phyloP scores from a whole-genome alignment of 2,113 vertebrate species.

The Platysternon megacephalum region DNA sequence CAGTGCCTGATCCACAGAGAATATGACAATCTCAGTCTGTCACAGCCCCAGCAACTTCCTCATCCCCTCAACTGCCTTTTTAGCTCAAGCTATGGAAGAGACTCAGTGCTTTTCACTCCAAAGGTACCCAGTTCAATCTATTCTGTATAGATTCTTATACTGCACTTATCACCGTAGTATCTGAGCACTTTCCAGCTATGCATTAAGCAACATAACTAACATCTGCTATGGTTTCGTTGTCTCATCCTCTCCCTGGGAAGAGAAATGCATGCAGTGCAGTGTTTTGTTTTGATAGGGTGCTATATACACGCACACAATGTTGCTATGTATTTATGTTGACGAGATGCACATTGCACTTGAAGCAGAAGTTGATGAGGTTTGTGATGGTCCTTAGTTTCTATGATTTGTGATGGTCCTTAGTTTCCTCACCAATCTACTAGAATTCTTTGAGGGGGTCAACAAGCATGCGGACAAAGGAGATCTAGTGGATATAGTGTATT shows the following conservation, averaged over 20 bases:
- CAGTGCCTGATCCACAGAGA: fast-evolving
- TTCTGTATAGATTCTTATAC: neutral
- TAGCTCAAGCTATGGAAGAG: neutral
- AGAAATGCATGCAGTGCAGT: neutral
- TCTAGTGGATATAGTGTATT: too few species aligned
- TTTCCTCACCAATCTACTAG: too few species aligned
- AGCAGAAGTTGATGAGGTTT: neutral
- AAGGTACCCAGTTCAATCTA: neutral
- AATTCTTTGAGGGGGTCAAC: too few species aligned
- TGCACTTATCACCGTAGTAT: neutral
- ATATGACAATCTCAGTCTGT: neutral
- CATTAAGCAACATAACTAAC: neutral
- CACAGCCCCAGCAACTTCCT: neutral
- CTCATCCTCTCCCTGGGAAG: neutral
- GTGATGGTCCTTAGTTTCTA: too few species aligned
- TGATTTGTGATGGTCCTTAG: too few species aligned
- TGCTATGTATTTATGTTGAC: neutral
- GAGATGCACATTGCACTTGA: neutral
- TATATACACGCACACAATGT: neutral
- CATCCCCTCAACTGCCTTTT: neutral
- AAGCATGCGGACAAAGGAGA: too few species aligned
- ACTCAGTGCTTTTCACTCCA: neutral
- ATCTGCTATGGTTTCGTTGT: neutral
- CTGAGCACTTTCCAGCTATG: neutral
- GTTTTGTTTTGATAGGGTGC: neutral